These are phyloP conservation scores for Pterostichus niger DNA, from an alignment of 2,888 invertebrate genomes.

Conservation along the genomic window DNA sequence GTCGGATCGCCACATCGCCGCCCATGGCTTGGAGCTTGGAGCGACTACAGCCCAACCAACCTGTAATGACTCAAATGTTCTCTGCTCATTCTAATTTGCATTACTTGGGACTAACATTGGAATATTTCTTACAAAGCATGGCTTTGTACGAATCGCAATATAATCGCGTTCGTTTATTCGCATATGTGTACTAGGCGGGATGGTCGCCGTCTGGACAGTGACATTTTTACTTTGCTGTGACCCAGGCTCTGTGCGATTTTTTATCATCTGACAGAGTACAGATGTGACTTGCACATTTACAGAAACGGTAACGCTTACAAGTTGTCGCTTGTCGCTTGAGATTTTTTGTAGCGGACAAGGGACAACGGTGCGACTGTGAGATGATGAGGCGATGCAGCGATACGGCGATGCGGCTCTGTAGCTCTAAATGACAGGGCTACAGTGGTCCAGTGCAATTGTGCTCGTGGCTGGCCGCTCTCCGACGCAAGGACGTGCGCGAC, in stretches of 20 bases:
- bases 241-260: conserved; percentile 34
- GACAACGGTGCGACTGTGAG: not conserved
- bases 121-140: conserved; percentile 39
- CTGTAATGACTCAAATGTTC: too few species aligned
- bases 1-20: conserved; percentile 51
- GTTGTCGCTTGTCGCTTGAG: not conserved
- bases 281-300: conserved; percentile 31
- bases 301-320: conserved; percentile 19
- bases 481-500: conserved; percentile 52
- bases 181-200: conserved; percentile 44
- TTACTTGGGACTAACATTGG: not conserved
- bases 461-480: conserved; percentile 32
- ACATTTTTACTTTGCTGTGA: conserved; percentile 47
- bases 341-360: conserved; percentile 21
- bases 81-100: not conserved
- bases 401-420: conserved; percentile 69
- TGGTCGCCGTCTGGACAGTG: conserved; percentile 58
- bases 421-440: conserved; percentile 70
- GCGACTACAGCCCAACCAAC: not conserved
- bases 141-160: conserved; percentile 38
- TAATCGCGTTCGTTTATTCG: conserved; percentile 59
- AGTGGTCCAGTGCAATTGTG: conserved; percentile 67
- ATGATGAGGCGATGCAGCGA: not conserved
- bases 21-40: conserved; percentile 41
- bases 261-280: conserved; percentile 25